These are phyloP conservation scores for Phrixothrix hirtus DNA, from an alignment of 2,888 invertebrate genomes.

Conservation along the genomic window DNA sequence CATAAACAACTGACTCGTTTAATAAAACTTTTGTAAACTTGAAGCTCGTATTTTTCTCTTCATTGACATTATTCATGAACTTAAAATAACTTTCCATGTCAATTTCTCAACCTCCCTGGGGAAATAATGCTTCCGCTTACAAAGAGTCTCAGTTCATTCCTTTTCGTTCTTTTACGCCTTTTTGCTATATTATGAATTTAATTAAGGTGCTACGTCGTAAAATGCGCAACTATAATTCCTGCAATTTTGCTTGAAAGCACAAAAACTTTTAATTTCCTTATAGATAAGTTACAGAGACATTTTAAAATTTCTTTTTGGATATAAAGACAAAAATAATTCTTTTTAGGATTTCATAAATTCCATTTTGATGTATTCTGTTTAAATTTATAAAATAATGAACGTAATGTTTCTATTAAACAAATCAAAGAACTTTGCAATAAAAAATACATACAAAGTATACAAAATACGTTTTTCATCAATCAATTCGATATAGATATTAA, in stretches of 20 bases:
- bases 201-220: slow-evolving; percentile 41
- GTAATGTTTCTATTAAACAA: too few relatives aligned
- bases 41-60: slow-evolving; percentile 26
- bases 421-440: too few relatives aligned
- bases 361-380: too few relatives aligned
- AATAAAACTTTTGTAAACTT: slow-evolving; percentile 17
- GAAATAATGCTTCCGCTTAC: slow-evolving; percentile 39
- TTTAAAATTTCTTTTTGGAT: not conserved
- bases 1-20: slow-evolving; percentile 12
- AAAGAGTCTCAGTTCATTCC: slow-evolving; percentile 33
- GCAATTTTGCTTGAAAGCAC: slow-evolving; percentile 5
- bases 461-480: too few relatives aligned
- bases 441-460: too few relatives aligned
- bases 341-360: too few relatives aligned
- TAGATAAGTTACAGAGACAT: not conserved
- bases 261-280: slow-evolving; percentile 10
- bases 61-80: slow-evolving; percentile 43
- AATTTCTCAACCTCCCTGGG: slow-evolving; percentile 41
- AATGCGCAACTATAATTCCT: slow-evolving; percentile 13
- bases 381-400: too few relatives aligned
- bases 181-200: slow-evolving; percentile 44
- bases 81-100: slow-evolving; percentile 48
- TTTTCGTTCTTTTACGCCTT: slow-evolving; percentile 33
- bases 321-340: too few relatives aligned
- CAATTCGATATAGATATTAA: too few relatives aligned